phyloP scores from a whole-genome alignment of 2,888 invertebrate species.

The Hydropsyche betteni region DNA sequence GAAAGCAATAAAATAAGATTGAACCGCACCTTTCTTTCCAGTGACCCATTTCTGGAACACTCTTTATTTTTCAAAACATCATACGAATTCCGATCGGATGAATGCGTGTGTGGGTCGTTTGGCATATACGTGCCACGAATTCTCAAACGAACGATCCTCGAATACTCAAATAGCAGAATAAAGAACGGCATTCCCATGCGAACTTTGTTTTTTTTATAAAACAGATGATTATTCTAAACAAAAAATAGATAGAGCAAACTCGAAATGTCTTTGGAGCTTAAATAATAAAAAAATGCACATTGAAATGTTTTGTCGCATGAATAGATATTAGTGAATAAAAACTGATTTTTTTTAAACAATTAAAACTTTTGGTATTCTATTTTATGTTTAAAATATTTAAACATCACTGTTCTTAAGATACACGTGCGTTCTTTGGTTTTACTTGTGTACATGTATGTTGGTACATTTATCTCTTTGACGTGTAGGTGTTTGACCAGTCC shows the following conservation, averaged over 20 bases:
- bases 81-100: slow-evolving; percentile 32
- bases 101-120: slow-evolving; percentile 38
- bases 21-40: slow-evolving; percentile 35
- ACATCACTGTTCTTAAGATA: not conserved
- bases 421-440: slow-evolving; percentile 8
- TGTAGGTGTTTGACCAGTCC: slow-evolving; percentile 38
- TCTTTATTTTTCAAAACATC: slow-evolving; percentile 42
- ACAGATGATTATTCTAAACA: too few species aligned
- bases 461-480: slow-evolving; percentile 20
- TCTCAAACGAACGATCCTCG: slow-evolving; percentile 14
- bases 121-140: slow-evolving; percentile 27
- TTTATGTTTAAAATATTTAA: not conserved
- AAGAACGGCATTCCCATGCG: too few species aligned
- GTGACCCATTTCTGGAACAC: slow-evolving; percentile 44
- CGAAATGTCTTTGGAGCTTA: too few species aligned
- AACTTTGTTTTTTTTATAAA: too few species aligned
- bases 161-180: too few species aligned
- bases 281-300: too few species aligned
- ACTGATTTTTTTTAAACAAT: not conserved
- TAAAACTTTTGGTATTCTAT: not conserved
- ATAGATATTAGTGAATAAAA: not conserved
- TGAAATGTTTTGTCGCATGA: not conserved
- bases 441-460: not conserved
- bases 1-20: slow-evolving; percentile 37
- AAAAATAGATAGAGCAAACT: too few species aligned